These are phyloP conservation scores for Halcyon smyrnensis DNA, from an alignment of 2,797 vertebrate genomes.

Conservation along the genomic window DNA sequence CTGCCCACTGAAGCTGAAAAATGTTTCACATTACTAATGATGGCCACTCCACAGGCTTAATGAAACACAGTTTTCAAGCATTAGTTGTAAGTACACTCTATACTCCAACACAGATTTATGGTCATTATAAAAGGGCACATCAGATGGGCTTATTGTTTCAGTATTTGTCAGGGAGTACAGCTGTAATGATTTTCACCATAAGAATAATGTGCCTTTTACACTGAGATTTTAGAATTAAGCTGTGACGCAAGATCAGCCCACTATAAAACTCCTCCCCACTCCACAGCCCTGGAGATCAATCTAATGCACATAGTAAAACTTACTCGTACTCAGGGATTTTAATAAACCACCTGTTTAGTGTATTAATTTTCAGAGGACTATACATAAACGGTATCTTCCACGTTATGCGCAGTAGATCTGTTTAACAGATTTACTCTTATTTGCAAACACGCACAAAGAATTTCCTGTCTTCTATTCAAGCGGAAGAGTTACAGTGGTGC, in stretches of 20 bases:
- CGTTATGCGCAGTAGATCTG: conserved; percentile 77
- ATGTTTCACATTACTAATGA: background rate
- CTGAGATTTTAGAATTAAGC: background rate
- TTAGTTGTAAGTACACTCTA: background rate
- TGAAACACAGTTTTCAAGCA: background rate
- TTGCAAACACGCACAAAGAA: conserved; percentile 70
- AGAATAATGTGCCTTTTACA: background rate
- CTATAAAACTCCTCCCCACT: background rate
- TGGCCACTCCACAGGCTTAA: background rate
- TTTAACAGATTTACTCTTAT: conserved; percentile 72
- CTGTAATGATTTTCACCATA: background rate
- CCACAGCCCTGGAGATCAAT: background rate
- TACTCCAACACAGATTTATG: background rate
- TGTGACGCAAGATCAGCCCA: background rate
- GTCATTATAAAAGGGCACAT: background rate
- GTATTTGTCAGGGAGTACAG: background rate
- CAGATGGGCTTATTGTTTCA: background rate
- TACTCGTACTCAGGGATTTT: conserved; percentile 43
- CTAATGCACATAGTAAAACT: conserved; percentile 53
- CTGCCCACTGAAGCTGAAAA: background rate
- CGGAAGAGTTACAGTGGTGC: conserved; percentile 72
- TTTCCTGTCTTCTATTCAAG: conserved; percentile 73
- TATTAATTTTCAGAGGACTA: conserved; percentile 68
- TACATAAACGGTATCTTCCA: conserved; percentile 65
- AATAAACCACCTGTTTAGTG: conserved; percentile 56